Evolutionary conservation across 2,888 invertebrate species (phyloP).

Genomic region (Cyaniris semiargus): DNA sequence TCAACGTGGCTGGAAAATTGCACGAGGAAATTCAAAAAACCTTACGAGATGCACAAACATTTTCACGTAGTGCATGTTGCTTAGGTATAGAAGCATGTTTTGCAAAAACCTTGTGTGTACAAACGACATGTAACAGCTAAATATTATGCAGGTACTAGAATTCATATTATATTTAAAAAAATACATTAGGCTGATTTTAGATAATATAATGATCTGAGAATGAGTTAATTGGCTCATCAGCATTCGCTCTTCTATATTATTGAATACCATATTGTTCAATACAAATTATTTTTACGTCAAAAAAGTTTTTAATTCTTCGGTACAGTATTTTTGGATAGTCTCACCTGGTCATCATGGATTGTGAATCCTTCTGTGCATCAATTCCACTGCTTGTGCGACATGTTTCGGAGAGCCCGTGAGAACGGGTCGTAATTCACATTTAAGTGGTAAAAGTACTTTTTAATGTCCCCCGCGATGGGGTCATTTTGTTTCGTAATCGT

Average conservation of each 20-base stretch:
- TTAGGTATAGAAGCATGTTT: not conserved
- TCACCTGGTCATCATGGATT: too few relatives aligned
- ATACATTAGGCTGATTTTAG: too few relatives aligned
- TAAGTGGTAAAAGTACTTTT: slow-evolving; percentile 41
- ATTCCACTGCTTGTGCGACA: slow-evolving; percentile 33
- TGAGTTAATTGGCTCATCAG: too few relatives aligned
- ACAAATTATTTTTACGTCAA: too few relatives aligned
- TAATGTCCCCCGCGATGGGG: slow-evolving; percentile 35
- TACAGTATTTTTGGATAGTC: not conserved
- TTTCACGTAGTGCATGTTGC: not conserved
- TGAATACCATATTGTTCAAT: too few relatives aligned
- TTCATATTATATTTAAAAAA: too few relatives aligned
- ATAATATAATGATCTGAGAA: too few relatives aligned
- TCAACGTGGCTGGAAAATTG: slow-evolving; percentile 3
- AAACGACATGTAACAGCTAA: not conserved
- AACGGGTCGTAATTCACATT: slow-evolving; percentile 40
- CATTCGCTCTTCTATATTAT: too few relatives aligned
- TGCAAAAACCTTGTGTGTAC: not conserved
- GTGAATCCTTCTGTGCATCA: slow-evolving; percentile 20
- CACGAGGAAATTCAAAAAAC: slow-evolving; percentile 4
- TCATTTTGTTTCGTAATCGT: slow-evolving; percentile 36
- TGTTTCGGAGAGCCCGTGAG: slow-evolving; percentile 20
- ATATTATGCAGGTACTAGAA: too few relatives aligned
- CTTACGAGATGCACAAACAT: not conserved
- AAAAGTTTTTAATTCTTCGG: too few relatives aligned